Conservation (phyloP, 2,888 invertebrate species). For the Cosmorhoe ocellata region DNA sequence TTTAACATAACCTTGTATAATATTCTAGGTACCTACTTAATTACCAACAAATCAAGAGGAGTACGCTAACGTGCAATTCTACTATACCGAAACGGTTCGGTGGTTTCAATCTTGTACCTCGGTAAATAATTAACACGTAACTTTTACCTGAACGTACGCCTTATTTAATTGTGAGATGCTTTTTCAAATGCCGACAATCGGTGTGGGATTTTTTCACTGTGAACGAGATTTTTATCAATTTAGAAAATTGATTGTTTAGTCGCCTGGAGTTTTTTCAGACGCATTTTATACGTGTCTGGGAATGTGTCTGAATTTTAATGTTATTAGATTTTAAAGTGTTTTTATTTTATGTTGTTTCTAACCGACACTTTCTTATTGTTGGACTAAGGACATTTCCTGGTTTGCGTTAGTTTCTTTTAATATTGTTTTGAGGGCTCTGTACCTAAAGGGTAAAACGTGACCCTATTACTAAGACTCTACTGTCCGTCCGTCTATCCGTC, state of each 20-base stretch:
- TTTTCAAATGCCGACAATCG: constrained; percentile 22
- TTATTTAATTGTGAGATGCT: constrained; percentile 21
- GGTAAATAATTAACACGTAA: constrained; percentile 26
- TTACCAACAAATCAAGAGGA: too few relatives aligned
- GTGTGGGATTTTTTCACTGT: constrained; percentile 14
- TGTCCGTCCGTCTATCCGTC: too few relatives aligned
- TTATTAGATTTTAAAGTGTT: background rate
- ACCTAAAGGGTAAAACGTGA: too few relatives aligned
- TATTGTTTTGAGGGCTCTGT: too few relatives aligned
- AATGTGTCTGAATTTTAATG: background rate
- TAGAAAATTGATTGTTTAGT: constrained; percentile 11
- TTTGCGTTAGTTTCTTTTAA: too few relatives aligned
- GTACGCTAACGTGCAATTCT: too few relatives aligned
- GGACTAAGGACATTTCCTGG: too few relatives aligned
- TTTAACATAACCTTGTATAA: too few relatives aligned
- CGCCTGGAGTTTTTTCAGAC: background rate
- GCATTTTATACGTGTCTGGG: constrained; percentile 6
- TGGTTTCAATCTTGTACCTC: background rate
- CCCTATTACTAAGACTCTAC: too few relatives aligned
- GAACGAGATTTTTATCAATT: constrained; percentile 7
- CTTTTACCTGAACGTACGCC: constrained; percentile 25
- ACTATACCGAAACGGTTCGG: background rate
- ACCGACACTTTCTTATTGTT: too few relatives aligned
- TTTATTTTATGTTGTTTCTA: background rate
- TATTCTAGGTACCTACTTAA: too few relatives aligned